These are phyloP conservation scores for Trematomus loennbergii DNA, from an alignment of 2,113 vertebrate genomes.

Conservation along the genomic window DNA sequence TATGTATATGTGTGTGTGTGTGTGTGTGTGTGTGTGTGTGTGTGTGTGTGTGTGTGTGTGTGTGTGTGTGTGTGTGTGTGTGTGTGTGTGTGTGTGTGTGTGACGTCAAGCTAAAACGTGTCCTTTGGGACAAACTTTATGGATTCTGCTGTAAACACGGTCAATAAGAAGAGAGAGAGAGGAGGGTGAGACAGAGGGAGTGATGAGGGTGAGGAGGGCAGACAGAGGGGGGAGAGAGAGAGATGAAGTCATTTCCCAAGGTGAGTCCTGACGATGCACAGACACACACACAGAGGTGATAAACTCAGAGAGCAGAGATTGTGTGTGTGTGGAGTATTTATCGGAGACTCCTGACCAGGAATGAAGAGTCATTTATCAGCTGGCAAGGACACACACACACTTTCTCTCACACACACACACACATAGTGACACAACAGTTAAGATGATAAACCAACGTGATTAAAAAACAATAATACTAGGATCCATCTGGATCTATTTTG, in stretches of 20 bases:
- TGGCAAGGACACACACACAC: too few species aligned
- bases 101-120: conserved; percentile 42
- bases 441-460: background rate
- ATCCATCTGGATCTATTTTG: too few species aligned
- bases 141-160: conserved; percentile 62
- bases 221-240: background rate
- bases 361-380: too few species aligned
- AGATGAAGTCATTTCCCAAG: conserved; percentile 76
- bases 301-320: too few species aligned
- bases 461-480: too few species aligned
- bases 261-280: conserved; percentile 46
- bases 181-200: too few species aligned
- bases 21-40: background rate
- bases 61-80: conserved; percentile 4
- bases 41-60: too few species aligned
- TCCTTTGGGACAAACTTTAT: conserved; percentile 71
- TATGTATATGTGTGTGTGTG: too few species aligned
- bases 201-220: too few species aligned
- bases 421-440: conserved; percentile 29
- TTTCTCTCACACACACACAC: too few species aligned
- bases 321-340: too few species aligned
- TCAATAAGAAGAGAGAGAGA: conserved; percentile 44
- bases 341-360: too few species aligned
- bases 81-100: background rate
- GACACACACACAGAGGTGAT: background rate